phyloP scores from a whole-genome alignment of 1,140 invertebrate species.

The Drosophila auraria region DNA sequence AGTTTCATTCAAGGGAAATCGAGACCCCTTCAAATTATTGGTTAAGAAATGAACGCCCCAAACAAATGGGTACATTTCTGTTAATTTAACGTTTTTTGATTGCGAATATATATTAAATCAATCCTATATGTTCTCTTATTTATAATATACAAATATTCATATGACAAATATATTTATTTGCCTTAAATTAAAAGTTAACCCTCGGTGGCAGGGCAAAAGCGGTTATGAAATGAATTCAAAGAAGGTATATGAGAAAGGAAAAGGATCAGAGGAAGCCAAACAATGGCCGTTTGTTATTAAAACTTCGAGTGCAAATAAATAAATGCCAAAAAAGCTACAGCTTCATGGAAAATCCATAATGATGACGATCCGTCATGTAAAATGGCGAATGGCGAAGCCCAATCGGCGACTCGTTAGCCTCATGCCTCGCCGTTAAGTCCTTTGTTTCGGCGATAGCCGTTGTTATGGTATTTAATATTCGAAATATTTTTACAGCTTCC shows the following conservation, averaged over 20 bases:
- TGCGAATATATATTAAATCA: background rate
- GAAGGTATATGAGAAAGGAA: background rate
- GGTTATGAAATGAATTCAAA: background rate
- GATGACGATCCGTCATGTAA: slow-evolving; percentile 28
- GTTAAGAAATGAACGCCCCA: background rate
- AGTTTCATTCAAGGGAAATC: slow-evolving; percentile 21
- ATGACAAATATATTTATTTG: background rate
- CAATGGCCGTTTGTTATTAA: slow-evolving; percentile 30
- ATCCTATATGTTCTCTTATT: background rate
- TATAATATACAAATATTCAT: background rate
- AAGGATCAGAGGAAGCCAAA: background rate
- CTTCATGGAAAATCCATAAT: slow-evolving; percentile 22
- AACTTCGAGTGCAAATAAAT: slow-evolving; percentile 53
- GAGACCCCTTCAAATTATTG: slow-evolving; percentile 21
- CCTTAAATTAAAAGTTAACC: background rate
- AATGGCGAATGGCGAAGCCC: slow-evolving; percentile 10
- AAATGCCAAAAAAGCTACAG: slow-evolving; percentile 22
- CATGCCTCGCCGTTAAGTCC: slow-evolving; percentile 19
- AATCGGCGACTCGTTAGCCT: slow-evolving; percentile 35
- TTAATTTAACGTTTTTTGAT: background rate
- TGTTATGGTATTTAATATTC: slow-evolving; percentile 57
- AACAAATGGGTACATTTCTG: background rate
- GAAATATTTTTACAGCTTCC: slow-evolving; percentile 17
- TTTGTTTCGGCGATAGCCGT: slow-evolving; percentile 37
- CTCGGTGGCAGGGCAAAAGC: background rate